Percentiles rank a stretch among this genome's conserved stretches.
Evolutionary conservation across 2,888 invertebrate genomes (phyloP).

Genomic region (Macaria liturata): DNA sequence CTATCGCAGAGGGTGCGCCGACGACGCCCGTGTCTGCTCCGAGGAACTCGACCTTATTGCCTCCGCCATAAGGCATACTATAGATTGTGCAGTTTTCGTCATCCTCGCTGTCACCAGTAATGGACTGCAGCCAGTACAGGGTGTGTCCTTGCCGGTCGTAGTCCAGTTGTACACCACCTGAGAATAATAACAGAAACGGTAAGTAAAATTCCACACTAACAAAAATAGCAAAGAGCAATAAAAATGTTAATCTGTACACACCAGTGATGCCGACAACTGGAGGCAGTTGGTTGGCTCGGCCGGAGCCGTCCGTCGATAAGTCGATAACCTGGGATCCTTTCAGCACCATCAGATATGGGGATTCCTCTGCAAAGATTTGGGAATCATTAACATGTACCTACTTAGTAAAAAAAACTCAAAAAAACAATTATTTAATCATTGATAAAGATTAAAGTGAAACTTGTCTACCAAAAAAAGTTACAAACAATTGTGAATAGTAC

Average conservation of each 20-base stretch:
- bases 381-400: too few species aligned
- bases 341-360: constrained; percentile 94
- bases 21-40: constrained; percentile 93
- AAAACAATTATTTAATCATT: too few species aligned
- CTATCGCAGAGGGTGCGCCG: constrained; percentile 95
- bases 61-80: constrained; percentile 92
- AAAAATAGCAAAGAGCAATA: too few species aligned
- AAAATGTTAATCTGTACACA: constrained; percentile 29
- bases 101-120: constrained; percentile 86
- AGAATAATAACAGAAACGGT: neutral
- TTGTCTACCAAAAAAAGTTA: too few species aligned
- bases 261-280: constrained; percentile 92
- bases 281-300: constrained; percentile 90
- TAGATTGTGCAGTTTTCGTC: constrained; percentile 94
- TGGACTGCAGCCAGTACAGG: constrained; percentile 93
- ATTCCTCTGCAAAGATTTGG: constrained; percentile 85
- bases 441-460: too few species aligned
- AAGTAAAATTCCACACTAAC: too few species aligned
- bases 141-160: constrained; percentile 93
- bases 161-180: constrained; percentile 93
- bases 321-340: constrained; percentile 95
- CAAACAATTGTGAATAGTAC: constrained; percentile 38
- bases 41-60: constrained; percentile 89
- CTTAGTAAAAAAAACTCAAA: too few species aligned
- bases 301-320: constrained; percentile 89